These are phyloP conservation scores for Tachycineta bicolor DNA, from an alignment of 2,113 vertebrate genomes.

Conservation along the genomic window DNA sequence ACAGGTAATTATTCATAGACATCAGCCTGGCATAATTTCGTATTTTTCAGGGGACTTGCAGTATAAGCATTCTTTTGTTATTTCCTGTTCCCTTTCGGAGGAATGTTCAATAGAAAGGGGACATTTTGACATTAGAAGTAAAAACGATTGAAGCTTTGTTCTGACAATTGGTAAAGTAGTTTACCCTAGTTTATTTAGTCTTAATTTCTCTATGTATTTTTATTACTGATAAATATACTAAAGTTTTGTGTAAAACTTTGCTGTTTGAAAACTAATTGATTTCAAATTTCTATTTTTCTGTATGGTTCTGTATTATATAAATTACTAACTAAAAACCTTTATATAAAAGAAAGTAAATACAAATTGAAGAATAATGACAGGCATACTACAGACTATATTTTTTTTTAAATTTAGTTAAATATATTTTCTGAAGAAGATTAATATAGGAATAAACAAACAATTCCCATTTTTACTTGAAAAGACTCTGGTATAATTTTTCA, in stretches of 20 bases:
- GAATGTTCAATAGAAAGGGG: neutral
- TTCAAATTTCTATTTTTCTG: neutral
- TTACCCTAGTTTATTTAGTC: neutral
- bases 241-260: neutral
- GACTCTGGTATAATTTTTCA: neutral
- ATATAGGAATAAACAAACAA: neutral
- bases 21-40: neutral
- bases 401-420: neutral
- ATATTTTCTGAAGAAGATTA: neutral
- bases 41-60: neutral
- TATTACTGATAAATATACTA: neutral
- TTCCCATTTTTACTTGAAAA: neutral
- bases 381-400: neutral
- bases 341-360: neutral
- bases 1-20: neutral
- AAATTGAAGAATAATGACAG: neutral
- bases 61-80: neutral
- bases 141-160: neutral
- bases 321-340: neutral
- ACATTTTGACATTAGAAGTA: neutral
- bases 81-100: neutral
- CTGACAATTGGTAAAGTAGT: neutral
- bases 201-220: neutral
- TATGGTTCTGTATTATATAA: neutral
- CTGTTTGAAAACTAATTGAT: neutral